These are phyloP conservation scores for Delphinus delphis DNA, from an alignment of 2,113 vertebrate genomes.

Conservation along the genomic window DNA sequence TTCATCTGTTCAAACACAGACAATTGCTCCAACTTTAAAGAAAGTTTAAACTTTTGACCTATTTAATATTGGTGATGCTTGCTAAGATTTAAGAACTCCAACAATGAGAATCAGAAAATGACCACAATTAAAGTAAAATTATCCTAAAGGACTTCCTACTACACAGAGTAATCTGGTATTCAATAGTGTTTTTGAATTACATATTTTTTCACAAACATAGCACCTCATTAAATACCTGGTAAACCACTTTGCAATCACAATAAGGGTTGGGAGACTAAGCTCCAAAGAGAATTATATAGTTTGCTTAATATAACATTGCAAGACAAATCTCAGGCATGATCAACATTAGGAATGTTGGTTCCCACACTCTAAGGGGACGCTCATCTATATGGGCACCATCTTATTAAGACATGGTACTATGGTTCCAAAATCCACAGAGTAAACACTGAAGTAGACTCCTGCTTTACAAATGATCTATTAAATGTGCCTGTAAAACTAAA, in stretches of 20 bases:
- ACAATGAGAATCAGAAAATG: conserved; percentile 32
- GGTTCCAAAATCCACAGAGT: conserved; percentile 49
- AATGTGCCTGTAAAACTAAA: conserved; percentile 34
- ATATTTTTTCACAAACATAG: conserved; percentile 57
- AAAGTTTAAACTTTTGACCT: not conserved
- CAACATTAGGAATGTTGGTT: fast-evolving
- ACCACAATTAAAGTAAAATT: not conserved
- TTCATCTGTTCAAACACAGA: not conserved
- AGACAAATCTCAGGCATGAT: not conserved
- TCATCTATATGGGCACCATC: not conserved
- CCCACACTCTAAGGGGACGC: not conserved
- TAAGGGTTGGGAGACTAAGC: not conserved
- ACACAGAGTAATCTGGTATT: conserved; percentile 68
- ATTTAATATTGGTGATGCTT: not conserved
- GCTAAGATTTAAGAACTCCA: not conserved
- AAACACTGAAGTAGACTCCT: not conserved
- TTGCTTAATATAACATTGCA: not conserved
- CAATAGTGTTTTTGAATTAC: conserved; percentile 74
- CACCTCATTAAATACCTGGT: conserved; percentile 61
- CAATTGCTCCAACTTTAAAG: not conserved
- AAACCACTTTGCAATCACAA: conserved; percentile 54
- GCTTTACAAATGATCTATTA: conserved; percentile 51
- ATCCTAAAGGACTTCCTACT: conserved; percentile 53
- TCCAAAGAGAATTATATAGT: conserved; percentile 22
- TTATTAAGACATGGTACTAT: conserved; percentile 13